Evolutionary conservation across 2,113 vertebrate species (phyloP), one percentile per base, ranked within the genome.

Genomic region (Brachypodius melanocephalos): DNA sequence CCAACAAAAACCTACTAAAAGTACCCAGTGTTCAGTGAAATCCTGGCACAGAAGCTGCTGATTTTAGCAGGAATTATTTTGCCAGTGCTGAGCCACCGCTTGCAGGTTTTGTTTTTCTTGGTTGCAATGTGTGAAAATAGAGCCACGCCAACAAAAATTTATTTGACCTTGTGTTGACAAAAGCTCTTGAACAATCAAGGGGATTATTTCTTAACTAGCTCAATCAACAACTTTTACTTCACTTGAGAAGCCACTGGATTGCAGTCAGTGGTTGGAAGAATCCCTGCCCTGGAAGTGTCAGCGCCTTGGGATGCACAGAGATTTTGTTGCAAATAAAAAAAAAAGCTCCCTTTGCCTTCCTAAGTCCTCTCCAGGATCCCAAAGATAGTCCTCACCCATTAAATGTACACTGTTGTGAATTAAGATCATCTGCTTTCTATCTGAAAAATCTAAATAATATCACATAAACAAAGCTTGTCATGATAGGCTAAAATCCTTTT

Each of bases 151-250:
- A 93, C 59, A 83, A 90, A 90, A 85, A 80, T 59, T 49, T 46
- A 85, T 92, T 88, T 83, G 83, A 93, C 59, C 51, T 83, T 73
- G 34, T 62, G 42, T 51, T 92, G 85, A 85, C 79, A 95, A 94
- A 91, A 90, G 20, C 58, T 29, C 26, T 76, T 69, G 63, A 91
- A 86, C 40, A 92, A 88, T 88, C 51, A 54, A 90, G 32, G 72
- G 24, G 55, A 88, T 90, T 95, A 90, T 89, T 93, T 92, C 92
- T 87, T 68, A 90, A 52, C 73, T 34, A 57, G 61, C 57, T 95
- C 59, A 90, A 63, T 59, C 32, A 73, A 80, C 74, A 90, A 83
- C 55, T 66, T 76, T 81, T 71, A n/a, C 52, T 90, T 84, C 46
- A 48, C 45, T 93, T 6, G 26, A 82, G 75, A 95, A 85, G 82